Evolutionary conservation across 2,797 vertebrate species (phyloP).

Genomic region (Paramormyrops hopkinsi): DNA sequence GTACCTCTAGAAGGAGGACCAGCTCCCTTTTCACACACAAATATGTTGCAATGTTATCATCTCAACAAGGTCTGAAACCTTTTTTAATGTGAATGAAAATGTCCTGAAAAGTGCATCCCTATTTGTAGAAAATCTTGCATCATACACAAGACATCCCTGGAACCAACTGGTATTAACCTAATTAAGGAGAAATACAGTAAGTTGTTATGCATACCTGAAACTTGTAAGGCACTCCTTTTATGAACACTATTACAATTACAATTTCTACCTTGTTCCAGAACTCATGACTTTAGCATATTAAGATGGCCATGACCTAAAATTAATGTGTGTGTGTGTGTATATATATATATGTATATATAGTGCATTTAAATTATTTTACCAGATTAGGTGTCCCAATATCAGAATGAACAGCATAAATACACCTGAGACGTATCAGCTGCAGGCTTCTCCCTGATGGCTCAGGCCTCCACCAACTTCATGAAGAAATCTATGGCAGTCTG

Average conservation of each 20-base stretch:
- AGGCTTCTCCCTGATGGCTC: background rate
- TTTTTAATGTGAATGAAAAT: background rate
- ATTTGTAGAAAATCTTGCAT: background rate
- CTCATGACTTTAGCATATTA: background rate
- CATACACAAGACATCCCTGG: background rate
- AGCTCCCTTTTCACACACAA: background rate
- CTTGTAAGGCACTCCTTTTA: background rate
- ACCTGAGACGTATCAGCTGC: background rate
- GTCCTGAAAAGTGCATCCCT: background rate
- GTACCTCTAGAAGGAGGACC: background rate
- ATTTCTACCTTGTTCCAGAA: background rate
- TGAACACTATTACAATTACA: background rate
- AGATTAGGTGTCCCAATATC: background rate
- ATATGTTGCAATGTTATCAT: background rate
- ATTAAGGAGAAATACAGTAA: background rate
- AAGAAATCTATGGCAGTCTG: background rate
- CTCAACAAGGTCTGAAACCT: background rate
- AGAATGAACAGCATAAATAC: background rate
- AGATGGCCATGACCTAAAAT: background rate
- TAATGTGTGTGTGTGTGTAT: background rate
- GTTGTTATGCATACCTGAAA: background rate
- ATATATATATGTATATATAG: background rate
- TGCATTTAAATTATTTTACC: background rate
- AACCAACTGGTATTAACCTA: background rate
- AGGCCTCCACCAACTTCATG: background rate